Percentiles rank a stretch among this genome's conserved stretches.
Conservation (phyloP, 2,797 vertebrate species). For the Gymnoscopelus microlampas region DNA sequence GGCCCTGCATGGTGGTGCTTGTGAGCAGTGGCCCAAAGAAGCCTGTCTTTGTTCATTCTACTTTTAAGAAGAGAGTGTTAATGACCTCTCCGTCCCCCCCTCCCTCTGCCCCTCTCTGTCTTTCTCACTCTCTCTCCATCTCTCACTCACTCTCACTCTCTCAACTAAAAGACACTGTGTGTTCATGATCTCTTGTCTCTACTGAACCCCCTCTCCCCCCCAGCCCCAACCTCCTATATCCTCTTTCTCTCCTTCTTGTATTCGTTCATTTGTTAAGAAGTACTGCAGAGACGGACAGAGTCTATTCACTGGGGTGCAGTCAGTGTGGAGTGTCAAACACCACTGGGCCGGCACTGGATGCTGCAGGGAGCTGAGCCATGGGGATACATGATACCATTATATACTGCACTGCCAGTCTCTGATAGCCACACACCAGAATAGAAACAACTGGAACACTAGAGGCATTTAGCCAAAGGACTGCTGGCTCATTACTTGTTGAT, state of each 20-base stretch:
- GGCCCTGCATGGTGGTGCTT: conserved; percentile 49
- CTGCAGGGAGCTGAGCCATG: conserved; percentile 44
- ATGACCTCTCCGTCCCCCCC: conserved; percentile 49
- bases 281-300: conserved; percentile 60
- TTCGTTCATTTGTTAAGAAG: conserved; percentile 65
- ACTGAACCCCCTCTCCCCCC: too few relatives aligned
- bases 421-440: conserved; percentile 65
- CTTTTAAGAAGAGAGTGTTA: conserved; percentile 57
- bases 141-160: conserved; percentile 23
- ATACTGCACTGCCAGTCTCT: conserved; percentile 54
- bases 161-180: background rate
- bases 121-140: conserved; percentile 32
- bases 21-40: conserved; percentile 58
- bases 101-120: conserved; percentile 21
- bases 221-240: too few relatives aligned
- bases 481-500: conserved; percentile 59
- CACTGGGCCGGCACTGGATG: conserved; percentile 48
- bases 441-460: conserved; percentile 49
- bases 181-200: too few relatives aligned
- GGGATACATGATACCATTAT: conserved; percentile 64
- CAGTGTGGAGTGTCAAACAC: conserved; percentile 70
- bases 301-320: conserved; percentile 74
- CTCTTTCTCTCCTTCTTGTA: background rate
- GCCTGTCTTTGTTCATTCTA: conserved; percentile 63
- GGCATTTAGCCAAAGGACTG: conserved; percentile 52